Conservation (phyloP, 2,888 invertebrate genomes). For the Lasioglossum lativentre region DNA sequence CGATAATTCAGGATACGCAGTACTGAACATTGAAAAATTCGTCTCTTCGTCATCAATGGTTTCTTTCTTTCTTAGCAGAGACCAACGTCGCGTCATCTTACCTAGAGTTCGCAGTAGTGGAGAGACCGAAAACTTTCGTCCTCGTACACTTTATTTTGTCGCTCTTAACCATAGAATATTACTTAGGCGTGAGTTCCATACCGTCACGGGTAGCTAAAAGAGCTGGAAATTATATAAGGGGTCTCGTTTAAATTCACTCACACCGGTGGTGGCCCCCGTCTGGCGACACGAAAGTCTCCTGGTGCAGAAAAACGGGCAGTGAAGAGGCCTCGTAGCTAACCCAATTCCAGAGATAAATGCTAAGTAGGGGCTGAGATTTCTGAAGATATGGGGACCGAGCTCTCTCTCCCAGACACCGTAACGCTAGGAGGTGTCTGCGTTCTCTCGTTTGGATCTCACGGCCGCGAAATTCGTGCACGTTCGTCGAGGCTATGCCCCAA, state of each 20-base stretch:
- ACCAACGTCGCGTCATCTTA: not conserved
- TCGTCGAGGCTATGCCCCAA: constrained; percentile 4
- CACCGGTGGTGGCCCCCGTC: constrained; percentile 15
- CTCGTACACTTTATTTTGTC: not conserved
- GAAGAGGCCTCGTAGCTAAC: constrained; percentile 75
- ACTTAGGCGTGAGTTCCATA: not conserved
- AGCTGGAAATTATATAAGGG: constrained; percentile 43
- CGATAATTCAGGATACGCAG: not conserved
- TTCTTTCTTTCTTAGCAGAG: not conserved
- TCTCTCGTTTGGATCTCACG: constrained; percentile 55
- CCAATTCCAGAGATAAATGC: constrained; percentile 82
- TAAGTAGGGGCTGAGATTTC: constrained; percentile 77
- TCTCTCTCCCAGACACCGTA: constrained; percentile 39
- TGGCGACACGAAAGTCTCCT: constrained; percentile 59
- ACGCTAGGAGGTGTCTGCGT: constrained; percentile 49
- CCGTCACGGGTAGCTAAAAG: constrained; percentile 19
- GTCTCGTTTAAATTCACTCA: constrained; percentile 56
- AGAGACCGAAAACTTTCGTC: not conserved
- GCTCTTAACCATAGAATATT: constrained; percentile 16
- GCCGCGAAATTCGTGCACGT: constrained; percentile 28
- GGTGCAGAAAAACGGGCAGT: constrained; percentile 67
- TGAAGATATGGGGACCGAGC: constrained; percentile 65
- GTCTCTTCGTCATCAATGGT: not conserved
- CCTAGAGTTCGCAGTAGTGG: not conserved
- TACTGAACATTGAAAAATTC: not conserved